Conservation (phyloP, 2,113 vertebrate species). For the Anser brachyrhynchus region DNA sequence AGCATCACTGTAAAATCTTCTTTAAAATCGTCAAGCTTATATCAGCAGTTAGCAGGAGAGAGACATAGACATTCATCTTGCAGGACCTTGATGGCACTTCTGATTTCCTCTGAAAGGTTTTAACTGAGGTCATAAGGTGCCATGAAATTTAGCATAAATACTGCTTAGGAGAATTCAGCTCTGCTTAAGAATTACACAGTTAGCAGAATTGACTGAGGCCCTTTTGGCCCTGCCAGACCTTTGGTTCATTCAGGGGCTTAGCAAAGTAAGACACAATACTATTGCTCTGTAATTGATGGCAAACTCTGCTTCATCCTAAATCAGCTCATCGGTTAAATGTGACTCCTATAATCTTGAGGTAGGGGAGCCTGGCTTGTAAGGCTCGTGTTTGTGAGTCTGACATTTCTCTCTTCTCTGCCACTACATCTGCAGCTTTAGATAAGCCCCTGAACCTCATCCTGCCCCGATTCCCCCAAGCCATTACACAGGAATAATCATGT, state of each 20-base stretch:
- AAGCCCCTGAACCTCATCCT: not conserved
- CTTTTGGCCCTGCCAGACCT: constrained; percentile 2
- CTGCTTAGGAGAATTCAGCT: not conserved
- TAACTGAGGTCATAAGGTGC: constrained; percentile 56
- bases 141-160: constrained; percentile 49
- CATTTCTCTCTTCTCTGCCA: not conserved
- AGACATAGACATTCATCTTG: constrained; percentile 30
- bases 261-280: not conserved
- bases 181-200: constrained; percentile 7
- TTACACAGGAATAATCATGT: not conserved
- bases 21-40: constrained; percentile 26
- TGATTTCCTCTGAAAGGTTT: constrained; percentile 41
- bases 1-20: constrained; percentile 14
- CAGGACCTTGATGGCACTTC: constrained; percentile 20
- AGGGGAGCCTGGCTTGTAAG: not conserved
- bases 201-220: not conserved
- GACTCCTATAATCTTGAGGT: not conserved
- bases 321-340: constrained; percentile 15
- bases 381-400: not conserved
- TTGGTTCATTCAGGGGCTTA: not conserved
- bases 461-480: not conserved
- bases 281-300: constrained; percentile 26
- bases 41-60: constrained; percentile 29
- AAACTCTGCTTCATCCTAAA: not conserved
- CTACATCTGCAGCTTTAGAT: not conserved